Conservation (phyloP, 2,113 vertebrate species). For the Megaleporinus macrocephalus region DNA sequence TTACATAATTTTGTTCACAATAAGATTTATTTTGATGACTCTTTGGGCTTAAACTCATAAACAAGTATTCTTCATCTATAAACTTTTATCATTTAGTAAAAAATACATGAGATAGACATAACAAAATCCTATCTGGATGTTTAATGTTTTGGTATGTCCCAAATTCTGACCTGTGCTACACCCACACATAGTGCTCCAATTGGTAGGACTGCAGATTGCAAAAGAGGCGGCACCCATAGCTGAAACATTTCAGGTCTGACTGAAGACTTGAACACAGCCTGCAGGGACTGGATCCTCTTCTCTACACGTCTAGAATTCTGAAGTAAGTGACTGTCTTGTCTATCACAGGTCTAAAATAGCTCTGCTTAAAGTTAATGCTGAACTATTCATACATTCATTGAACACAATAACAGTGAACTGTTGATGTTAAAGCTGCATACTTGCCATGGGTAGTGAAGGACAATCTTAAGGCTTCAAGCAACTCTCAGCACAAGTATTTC, state of each 20-base stretch:
- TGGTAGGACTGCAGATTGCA: neutral
- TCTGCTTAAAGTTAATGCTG: too few species aligned
- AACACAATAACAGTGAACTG: too few species aligned
- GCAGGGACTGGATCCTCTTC: neutral
- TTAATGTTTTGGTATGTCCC: neutral
- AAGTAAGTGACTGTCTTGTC: slow-evolving; percentile 9
- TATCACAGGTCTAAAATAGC: neutral
- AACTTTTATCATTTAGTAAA: neutral
- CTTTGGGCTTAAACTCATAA: too few species aligned
- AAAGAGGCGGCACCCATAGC: neutral
- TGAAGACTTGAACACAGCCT: neutral
- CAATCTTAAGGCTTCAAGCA: too few species aligned
- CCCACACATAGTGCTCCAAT: slow-evolving; percentile 1
- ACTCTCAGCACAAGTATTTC: too few species aligned
- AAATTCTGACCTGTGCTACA: neutral
- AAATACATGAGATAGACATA: neutral
- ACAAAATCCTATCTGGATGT: neutral
- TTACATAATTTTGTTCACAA: too few species aligned
- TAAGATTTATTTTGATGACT: neutral
- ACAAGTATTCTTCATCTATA: neutral
- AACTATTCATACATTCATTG: too few species aligned
- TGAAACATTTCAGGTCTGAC: neutral
- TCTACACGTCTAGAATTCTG: neutral
- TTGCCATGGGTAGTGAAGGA: too few species aligned
- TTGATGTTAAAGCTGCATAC: too few species aligned